Base-by-base conservation (phyloP, 2,888 invertebrate genomes). In the Plebejus anna region DNA sequence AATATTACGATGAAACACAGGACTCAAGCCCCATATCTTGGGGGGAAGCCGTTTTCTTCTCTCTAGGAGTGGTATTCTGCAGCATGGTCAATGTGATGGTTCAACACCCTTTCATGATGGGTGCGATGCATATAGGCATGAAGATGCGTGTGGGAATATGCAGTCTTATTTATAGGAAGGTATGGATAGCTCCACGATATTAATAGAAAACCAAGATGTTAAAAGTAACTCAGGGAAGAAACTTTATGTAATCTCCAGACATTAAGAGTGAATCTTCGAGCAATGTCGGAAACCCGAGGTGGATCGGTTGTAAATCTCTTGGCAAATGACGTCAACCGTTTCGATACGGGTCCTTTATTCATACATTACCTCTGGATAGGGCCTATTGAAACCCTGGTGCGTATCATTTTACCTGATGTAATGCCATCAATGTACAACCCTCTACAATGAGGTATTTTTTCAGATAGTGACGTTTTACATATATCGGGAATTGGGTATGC, bases 141-240 rank as follows among this genome's bases (percentile, higher is more conserved):
- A 95, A 96, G 86, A 95, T 98, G 83, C 94, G 98, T 79, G 95
- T 98, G 0, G 97, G 97, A 0, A 95, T 96, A 75, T 97, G 97
- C 85, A 96, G 97, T 73, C 89, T 98, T 11, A 95, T 98, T 81
- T 98, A 97, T 84, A 95, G 97, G 91, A 98, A 98, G 95, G 97
- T 97, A 80, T 36, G 3, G 3, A 59, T n/a, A 38, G 32, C 7
- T 9, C 28, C 36, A 55, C n/a, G 42, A 42, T 51, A 51, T 51
- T 13, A 13, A 13, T 13, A 51, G 51, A 51, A 11, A 42, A 42
- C 3, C 1, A 73, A 51, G 38, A n/a, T 22, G 47, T 47, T 59
- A 59, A 28, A 22, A 11, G 4, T 32, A 11, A 66, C 2, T 66
- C 5, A 11, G 22, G 28, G 2, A 59, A 2, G 22, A 66, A 1